Percentiles rank a stretch among this genome's conserved stretches.
Conservation (phyloP, 64 coral and sea anemone species). For the Platygyra sinensis region DNA sequence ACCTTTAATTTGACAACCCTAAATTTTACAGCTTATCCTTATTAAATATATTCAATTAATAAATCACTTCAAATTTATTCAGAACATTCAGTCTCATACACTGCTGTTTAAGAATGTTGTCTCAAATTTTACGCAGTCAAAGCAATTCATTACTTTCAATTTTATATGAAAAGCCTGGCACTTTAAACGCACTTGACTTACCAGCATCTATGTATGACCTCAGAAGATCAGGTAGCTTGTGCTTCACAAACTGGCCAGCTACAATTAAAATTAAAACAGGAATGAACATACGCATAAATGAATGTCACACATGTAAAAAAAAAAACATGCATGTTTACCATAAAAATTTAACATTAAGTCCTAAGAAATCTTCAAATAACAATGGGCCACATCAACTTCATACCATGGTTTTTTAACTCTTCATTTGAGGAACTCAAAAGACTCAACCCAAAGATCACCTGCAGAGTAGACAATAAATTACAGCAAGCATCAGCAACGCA, state of each 20-base stretch:
- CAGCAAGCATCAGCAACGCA: neutral
- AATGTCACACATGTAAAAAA: too few relatives aligned
- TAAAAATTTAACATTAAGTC: too few relatives aligned
- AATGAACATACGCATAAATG: too few relatives aligned
- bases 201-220: constrained; percentile 96
- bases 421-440: constrained; percentile 93
- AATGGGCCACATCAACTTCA: neutral
- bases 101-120: neutral
- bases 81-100: too few relatives aligned
- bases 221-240: constrained; percentile 93
- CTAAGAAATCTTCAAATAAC: too few relatives aligned
- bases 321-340: too few relatives aligned
- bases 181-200: neutral
- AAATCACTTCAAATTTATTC: too few relatives aligned
- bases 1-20: too few relatives aligned
- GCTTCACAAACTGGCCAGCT: constrained; percentile 98
- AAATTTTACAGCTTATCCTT: too few relatives aligned
- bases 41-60: too few relatives aligned
- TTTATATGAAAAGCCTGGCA: neutral
- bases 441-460: constrained; percentile 98
- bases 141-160: neutral
- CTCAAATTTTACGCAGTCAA: neutral
- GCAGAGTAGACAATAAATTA: neutral
- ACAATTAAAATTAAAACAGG: neutral
- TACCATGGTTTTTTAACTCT: constrained; percentile 90